Evolutionary conservation across 2,888 invertebrate species (phyloP).

Genomic region (Trileptium ribeirensis): DNA sequence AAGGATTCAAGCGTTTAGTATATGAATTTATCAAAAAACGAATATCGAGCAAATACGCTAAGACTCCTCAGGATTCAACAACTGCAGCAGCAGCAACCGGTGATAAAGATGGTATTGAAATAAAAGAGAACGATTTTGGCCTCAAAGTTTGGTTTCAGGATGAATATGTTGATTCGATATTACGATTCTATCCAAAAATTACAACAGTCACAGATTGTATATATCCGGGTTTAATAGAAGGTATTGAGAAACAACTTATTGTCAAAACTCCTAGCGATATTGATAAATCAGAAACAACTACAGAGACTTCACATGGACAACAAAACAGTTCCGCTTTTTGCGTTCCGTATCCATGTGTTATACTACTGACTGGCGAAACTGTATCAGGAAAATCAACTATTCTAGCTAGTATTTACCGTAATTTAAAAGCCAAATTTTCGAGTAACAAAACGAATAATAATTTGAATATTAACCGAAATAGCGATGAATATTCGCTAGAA

Average conservation of each 20-base stretch:
- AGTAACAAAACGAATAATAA: background rate
- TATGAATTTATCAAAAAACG: background rate
- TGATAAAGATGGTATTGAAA: background rate
- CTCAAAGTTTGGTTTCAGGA: background rate
- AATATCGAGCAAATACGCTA: background rate
- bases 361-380: background rate
- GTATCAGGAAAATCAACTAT: background rate
- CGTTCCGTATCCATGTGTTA: too few species aligned
- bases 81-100: background rate
- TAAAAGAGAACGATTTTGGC: background rate
- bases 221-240: background rate
- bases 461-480: background rate
- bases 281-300: background rate
- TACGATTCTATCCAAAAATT: background rate
- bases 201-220: background rate
- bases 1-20: background rate
- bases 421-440: background rate
- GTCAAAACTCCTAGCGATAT: background rate
- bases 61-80: too few species aligned
- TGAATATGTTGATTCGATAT: background rate
- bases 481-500: too few species aligned
- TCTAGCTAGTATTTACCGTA: background rate
- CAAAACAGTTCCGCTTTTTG: too few species aligned
- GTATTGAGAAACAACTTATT: background rate
- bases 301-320: background rate